These are phyloP conservation scores for Calcarius lapponicus DNA, from an alignment of 2,797 vertebrate genomes.

Conservation along the genomic window DNA sequence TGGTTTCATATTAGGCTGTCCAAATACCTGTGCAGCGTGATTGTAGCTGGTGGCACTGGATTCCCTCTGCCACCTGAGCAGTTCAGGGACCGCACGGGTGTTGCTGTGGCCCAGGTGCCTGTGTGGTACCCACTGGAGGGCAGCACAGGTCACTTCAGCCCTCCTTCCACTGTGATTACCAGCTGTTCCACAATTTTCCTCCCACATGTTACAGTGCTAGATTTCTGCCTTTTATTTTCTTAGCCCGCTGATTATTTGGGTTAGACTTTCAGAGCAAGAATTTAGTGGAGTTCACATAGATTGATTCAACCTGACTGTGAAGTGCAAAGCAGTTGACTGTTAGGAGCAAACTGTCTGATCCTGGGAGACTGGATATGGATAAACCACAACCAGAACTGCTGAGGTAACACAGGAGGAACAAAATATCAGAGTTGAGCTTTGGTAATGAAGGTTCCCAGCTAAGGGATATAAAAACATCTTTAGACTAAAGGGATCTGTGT, in stretches of 20 bases:
- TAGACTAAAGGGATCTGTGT: neutral
- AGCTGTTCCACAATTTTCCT: neutral
- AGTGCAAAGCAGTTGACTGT: neutral
- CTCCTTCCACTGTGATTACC: neutral
- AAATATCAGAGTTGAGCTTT: neutral
- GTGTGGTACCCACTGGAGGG: constrained; percentile 64
- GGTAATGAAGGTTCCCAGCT: neutral
- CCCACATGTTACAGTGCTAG: neutral
- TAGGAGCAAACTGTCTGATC: neutral
- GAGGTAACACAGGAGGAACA: neutral
- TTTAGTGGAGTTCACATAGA: neutral
- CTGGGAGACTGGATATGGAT: neutral
- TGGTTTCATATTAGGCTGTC: neutral
- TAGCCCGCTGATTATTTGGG: constrained; percentile 29
- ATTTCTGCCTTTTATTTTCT: constrained; percentile 39
- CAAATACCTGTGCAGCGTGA: neutral
- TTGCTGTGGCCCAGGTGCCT: neutral
- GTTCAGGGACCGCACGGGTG: neutral
- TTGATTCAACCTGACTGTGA: constrained; percentile 10
- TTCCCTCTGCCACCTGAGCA: neutral
- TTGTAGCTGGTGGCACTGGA: neutral
- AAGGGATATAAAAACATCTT: neutral
- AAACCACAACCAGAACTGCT: neutral
- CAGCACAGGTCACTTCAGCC: constrained; percentile 10
- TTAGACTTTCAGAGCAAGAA: constrained; percentile 41